Conservation (phyloP, 30 jellyfish, hydroid and myxozoan species). For the Aurelia sp. region DNA sequence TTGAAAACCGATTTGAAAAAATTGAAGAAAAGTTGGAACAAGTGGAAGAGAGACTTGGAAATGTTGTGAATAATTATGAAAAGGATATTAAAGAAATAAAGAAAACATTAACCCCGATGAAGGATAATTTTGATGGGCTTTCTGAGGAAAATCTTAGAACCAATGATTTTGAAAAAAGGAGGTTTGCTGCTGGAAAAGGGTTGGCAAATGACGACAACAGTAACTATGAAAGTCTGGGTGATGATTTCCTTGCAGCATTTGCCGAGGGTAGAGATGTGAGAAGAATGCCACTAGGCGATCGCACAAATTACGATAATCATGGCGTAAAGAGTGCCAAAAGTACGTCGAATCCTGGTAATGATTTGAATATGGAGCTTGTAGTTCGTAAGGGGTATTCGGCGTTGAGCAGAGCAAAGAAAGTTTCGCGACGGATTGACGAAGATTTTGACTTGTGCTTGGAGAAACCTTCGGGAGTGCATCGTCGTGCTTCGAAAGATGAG, state of each 20-base stretch:
- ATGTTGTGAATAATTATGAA: conserved; percentile 34
- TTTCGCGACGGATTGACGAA: conserved; percentile 48
- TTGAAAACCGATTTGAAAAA: conserved; percentile 22
- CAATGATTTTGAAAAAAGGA: neutral
- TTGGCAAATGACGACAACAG: no score
- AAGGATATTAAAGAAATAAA: conserved; percentile 29
- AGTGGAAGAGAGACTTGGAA: conserved; percentile 41
- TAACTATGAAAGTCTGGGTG: no score
- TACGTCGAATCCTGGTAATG: neutral
- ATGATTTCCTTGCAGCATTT: no score
- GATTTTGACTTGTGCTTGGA: conserved; percentile 39
- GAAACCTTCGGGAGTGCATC: neutral
- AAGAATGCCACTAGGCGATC: no score
- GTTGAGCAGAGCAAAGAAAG: conserved; percentile 45
- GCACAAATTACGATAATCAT: no score
- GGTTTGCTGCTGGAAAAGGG: neutral
- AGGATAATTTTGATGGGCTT: neutral
- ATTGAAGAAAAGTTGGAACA: conserved; percentile 22
- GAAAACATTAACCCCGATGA: conserved; percentile 11
- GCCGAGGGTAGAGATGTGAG: no score
- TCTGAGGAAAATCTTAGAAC: neutral
- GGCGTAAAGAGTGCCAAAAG: neutral
- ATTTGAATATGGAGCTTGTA: conserved; percentile 17
- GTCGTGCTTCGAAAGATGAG: neutral
- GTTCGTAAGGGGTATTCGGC: conserved; percentile 55